Conservation (phyloP, 2,888 invertebrate species). For the Aspidapion aeneum region DNA sequence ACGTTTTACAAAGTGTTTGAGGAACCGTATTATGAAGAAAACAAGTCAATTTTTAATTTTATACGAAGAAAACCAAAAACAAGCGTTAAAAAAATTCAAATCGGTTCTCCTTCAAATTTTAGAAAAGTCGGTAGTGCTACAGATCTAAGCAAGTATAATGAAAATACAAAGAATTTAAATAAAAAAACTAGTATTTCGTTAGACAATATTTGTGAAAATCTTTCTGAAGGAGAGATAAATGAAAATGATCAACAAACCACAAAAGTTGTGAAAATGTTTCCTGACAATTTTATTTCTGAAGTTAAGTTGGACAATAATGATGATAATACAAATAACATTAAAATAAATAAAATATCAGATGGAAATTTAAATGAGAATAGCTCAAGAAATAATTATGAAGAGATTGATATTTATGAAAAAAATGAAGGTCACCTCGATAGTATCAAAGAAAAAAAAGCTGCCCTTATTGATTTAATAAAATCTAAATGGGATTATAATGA, state of each 20-base stretch:
- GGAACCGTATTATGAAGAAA: neutral
- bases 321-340: neutral
- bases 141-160: neutral
- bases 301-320: neutral
- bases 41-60: neutral
- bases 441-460: too few species aligned
- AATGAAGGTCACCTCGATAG: too few species aligned
- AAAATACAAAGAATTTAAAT: neutral
- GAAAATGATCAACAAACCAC: neutral
- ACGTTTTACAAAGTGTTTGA: neutral
- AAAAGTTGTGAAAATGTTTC: neutral
- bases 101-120: neutral
- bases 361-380: neutral
- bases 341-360: too few species aligned
- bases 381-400: neutral
- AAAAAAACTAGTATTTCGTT: neutral
- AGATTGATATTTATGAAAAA: too few species aligned
- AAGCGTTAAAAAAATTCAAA: neutral
- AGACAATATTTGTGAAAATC: neutral
- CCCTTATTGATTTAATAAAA: too few species aligned
- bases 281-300: neutral
- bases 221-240: neutral
- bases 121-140: neutral
- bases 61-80: neutral
- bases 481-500: too few species aligned